Evolutionary conservation across 1,140 invertebrate genomes (phyloP).

Genomic region (Drosophila lowei): DNA sequence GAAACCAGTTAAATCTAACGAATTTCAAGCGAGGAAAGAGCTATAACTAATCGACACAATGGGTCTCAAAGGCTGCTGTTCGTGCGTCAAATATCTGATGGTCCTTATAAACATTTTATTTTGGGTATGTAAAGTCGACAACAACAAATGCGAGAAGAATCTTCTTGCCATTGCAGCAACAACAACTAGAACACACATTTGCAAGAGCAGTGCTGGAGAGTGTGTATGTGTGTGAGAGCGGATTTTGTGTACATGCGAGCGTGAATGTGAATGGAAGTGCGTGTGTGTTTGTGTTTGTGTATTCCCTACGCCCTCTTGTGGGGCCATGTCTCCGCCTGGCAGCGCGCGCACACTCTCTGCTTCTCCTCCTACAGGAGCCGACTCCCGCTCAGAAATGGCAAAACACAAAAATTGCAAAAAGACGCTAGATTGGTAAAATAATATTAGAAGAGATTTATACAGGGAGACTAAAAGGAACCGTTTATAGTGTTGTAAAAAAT

Average conservation of each 20-base stretch:
- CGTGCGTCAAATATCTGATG: slow-evolving; percentile 88
- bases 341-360: slow-evolving; percentile 63
- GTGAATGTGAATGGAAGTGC: slow-evolving; percentile 32
- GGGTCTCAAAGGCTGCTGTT: slow-evolving; percentile 88
- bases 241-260: background rate
- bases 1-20: slow-evolving; percentile 48
- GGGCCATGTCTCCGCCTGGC: slow-evolving; percentile 18
- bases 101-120: slow-evolving; percentile 89
- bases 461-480: background rate
- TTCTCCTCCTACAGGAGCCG: slow-evolving; percentile 1
- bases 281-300: slow-evolving; percentile 43
- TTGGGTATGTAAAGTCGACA: slow-evolving; percentile 86
- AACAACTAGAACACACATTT: slow-evolving; percentile 60
- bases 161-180: slow-evolving; percentile 28
- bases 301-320: slow-evolving; percentile 55
- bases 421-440: background rate
- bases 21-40: slow-evolving; percentile 23
- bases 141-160: slow-evolving; percentile 29
- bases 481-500: no score
- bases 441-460: background rate
- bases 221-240: slow-evolving; percentile 4
- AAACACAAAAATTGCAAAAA: background rate
- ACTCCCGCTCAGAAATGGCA: slow-evolving; percentile 5
- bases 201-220: slow-evolving; percentile 5
- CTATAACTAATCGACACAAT: slow-evolving; percentile 80